These are phyloP conservation scores for Teleogryllus occipitalis DNA, from an alignment of 1,140 invertebrate species.

Conservation along the genomic window DNA sequence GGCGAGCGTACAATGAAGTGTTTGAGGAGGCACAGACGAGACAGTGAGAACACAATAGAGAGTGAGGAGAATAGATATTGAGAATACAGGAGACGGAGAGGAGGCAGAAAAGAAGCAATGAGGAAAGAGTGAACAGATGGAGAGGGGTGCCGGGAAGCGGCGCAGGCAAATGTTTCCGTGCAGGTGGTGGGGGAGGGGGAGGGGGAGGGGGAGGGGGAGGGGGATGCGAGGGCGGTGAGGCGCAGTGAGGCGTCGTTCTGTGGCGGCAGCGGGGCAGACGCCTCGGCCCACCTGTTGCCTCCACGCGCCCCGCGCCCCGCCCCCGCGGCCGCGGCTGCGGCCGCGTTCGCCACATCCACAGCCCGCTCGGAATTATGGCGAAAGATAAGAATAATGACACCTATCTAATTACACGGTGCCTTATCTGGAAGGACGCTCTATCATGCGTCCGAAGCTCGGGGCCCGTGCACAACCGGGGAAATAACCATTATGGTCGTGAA, in stretches of 20 bases:
- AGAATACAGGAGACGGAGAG: not conserved
- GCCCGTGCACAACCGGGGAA: not conserved
- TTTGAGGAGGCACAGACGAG: too few relatives aligned
- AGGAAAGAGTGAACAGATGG: too few relatives aligned
- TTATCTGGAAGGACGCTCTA: not conserved
- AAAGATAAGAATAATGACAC: slow-evolving; percentile 5
- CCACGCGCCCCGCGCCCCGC: not conserved
- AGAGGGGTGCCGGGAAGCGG: not conserved
- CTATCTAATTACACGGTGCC: slow-evolving; percentile 3
- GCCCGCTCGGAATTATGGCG: not conserved
- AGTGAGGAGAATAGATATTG: not conserved
- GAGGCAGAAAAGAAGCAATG: not conserved
- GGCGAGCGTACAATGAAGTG: too few relatives aligned
- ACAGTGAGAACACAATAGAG: too few relatives aligned
- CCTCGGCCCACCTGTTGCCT: not conserved
- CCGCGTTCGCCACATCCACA: not conserved
- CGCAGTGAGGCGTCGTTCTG: too few relatives aligned
- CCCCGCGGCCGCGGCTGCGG: too few relatives aligned
- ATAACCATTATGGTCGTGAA: not conserved
- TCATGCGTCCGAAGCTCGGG: not conserved
- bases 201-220: too few relatives aligned
- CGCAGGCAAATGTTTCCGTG: too few relatives aligned
- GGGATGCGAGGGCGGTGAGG: too few relatives aligned
- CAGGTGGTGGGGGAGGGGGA: too few relatives aligned
- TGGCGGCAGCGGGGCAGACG: too few relatives aligned